Base-by-base conservation (phyloP, 92 coral and sea anemone genomes). In the Metridium senile region DNA sequence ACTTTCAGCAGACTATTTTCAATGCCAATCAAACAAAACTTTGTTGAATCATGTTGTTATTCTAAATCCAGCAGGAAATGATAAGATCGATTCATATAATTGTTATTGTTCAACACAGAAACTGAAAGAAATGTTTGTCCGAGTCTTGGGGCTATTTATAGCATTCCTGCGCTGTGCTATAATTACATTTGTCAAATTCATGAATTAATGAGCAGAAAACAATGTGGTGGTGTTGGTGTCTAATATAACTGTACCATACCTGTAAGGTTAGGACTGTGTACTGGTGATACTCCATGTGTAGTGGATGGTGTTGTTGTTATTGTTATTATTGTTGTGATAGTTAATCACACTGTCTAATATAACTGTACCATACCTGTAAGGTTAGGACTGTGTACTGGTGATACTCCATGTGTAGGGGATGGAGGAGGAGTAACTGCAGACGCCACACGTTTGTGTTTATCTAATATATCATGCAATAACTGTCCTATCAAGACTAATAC, bases 261-360 rank as follows among this genome's bases (percentile, higher is more conserved):
- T 51, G 91, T 57, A 23, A 85, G 79, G 30, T 88, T 84, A 11
- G 99, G 99, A 45, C 97, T 92, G 26, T 86, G 86, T 19, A 84
- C 85, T 20, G 91, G 90, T 13, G 97, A 85, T 86, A 89, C 86
- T 22, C 99, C 97, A 62, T 95, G 97, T 3, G 97, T 92, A 18
- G 99, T 97, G 3, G 99, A 95, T 28, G 99, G 99, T 11, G 98
- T 92, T 8, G 98, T 93, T 18, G 97, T 94, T n/a, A n/a, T n/a
- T n/a, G n/a, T n/a, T n/a, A n/a, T n/a, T n/a, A n/a, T n/a, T n/a
- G n/a, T n/a, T n/a, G n/a, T n/a, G n/a, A n/a, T n/a, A n/a, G n/a
- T n/a, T n/a, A n/a, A n/a, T n/a, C n/a, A n/a, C n/a, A n/a, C n/a
- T n/a, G n/a, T n/a, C n/a, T n/a, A n/a, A 6, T 54, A 54, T 54